Base-by-base conservation (phyloP, 1,140 invertebrate species). In the Hyles vespertilio region DNA sequence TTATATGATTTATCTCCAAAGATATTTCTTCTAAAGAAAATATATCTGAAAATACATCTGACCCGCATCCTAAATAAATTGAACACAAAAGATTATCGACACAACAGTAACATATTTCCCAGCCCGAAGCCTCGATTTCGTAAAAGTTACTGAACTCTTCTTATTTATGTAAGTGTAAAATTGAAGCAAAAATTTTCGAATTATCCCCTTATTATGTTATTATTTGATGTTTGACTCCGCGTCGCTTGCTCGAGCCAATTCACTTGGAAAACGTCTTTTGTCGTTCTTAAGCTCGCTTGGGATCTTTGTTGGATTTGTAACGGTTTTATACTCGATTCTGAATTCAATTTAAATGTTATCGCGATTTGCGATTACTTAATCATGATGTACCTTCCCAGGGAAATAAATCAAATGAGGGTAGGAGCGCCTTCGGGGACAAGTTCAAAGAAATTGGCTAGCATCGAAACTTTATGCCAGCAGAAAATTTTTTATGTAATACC, bases 161-260 rank as follows among this genome's bases (percentile, higher is more conserved):
- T 64, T 66, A 61, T 67, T 65, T 70, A 65, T 53, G 51, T 59
- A 34, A 43, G 58, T 65, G 60, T 61, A 64, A 70, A 67, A 67
- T 70, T 66, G 56, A 63, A 64, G 51, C 61, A 59, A 65, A 65
- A 67, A 66, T 10, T 59, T 58, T 60, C 47, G 65, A 67, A 70
- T 70, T 67, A 67, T 70, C 58, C 64, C 40, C 53, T 63, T 63
- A 59, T 59, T 51, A 62, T 69, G 51, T 61, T 67, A 62, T 65
- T 70, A 67, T 70, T 70, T 67, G 69, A 67, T 67, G 54, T 70
- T 70, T 58, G 52, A 63, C 46, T 65, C 57, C 49, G 59, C 43
- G 44, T 36, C 45, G 40, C 46, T 54, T 40, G 54, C 44, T 62
- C 48, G 46, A 55, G 55, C 44, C 59, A 62, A 62, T 62, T 61